Evolutionary conservation across 1,140 invertebrate genomes (phyloP).

Genomic region (Tetraneura akinire): DNA sequence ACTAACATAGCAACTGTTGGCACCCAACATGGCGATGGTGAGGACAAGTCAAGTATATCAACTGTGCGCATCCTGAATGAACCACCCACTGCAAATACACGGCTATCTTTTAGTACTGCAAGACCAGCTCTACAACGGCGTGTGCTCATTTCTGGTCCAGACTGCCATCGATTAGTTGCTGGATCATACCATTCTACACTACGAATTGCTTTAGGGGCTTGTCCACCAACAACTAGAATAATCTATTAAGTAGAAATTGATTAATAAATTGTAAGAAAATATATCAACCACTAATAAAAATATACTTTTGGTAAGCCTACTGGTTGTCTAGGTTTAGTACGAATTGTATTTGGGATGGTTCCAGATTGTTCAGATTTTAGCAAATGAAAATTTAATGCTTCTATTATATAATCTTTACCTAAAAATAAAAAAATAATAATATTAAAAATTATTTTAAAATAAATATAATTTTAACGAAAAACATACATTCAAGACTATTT

Average conservation of each 20-base stretch:
- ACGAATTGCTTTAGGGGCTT: conserved; percentile 93
- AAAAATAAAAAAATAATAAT: conserved; percentile 52
- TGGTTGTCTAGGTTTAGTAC: conserved; percentile 79
- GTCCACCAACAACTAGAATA: conserved; percentile 88
- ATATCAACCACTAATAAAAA: conserved; percentile 5
- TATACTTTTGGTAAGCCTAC: conserved; percentile 48
- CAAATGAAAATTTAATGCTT: conserved; percentile 93
- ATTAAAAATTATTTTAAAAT: conserved; percentile 4
- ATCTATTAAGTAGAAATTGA: conserved; percentile 62
- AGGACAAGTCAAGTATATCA: conserved; percentile 63
- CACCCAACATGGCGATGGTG: conserved; percentile 74
- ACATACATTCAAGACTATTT: conserved; percentile 75
- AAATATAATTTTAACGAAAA: conserved; percentile 10
- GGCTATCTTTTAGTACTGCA: conserved; percentile 76
- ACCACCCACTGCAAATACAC: conserved; percentile 87
- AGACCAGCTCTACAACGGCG: conserved; percentile 73
- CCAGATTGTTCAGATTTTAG: conserved; percentile 83
- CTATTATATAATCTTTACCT: conserved; percentile 90
- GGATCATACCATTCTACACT: conserved; percentile 91
- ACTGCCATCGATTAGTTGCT: conserved; percentile 74
- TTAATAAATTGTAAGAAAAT: neutral
- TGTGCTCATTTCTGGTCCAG: conserved; percentile 82
- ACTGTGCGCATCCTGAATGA: conserved; percentile 88
- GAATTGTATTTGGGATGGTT: conserved; percentile 72
- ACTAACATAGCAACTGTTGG: conserved; percentile 86